A percentile compares a stretch with the other conserved stretches of the same genome.
These are phyloP conservation scores for Neomorphus geoffroyi DNA, from an alignment of 2,797 vertebrate genomes.

Conservation along the genomic window DNA sequence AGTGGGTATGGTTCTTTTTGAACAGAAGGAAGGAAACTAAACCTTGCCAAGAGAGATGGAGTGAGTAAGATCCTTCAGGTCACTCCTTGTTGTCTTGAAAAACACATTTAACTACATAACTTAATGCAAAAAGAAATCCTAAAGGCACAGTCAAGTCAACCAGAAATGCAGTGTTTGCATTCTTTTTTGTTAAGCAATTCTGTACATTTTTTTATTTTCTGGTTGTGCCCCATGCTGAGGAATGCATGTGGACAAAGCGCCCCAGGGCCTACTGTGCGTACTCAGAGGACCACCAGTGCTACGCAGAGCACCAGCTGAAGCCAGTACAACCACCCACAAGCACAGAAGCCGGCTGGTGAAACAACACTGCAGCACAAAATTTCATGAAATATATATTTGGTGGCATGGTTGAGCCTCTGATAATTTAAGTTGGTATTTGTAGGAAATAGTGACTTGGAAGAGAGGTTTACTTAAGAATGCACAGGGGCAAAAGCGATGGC, in stretches of 20 bases:
- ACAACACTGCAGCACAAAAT: not conserved
- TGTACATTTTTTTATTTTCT: not conserved
- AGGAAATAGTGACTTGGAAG: not conserved
- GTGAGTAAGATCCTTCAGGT: not conserved
- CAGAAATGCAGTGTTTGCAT: not conserved
- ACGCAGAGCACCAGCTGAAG: not conserved
- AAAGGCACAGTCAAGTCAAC: not conserved
- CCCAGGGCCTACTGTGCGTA: not conserved
- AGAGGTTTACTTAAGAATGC: not conserved
- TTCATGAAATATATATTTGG: not conserved
- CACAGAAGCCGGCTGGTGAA: not conserved
- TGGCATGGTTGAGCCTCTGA: not conserved
- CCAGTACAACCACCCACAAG: not conserved
- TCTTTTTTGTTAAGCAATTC: not conserved
- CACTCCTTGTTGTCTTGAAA: not conserved
- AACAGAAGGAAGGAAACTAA: not conserved
- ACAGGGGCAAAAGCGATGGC: not conserved
- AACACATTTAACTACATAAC: not conserved
- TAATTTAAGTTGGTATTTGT: not conserved
- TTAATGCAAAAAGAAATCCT: not conserved
- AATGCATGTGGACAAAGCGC: fast-evolving
- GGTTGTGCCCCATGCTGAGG: not conserved
- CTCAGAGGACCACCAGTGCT: no score
- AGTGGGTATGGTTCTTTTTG: not conserved
- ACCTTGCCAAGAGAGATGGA: not conserved